Evolutionary conservation across 2,888 invertebrate species (phyloP), one percentile per base, ranked within the genome.

Genomic region (Drosophila ochracea): DNA sequence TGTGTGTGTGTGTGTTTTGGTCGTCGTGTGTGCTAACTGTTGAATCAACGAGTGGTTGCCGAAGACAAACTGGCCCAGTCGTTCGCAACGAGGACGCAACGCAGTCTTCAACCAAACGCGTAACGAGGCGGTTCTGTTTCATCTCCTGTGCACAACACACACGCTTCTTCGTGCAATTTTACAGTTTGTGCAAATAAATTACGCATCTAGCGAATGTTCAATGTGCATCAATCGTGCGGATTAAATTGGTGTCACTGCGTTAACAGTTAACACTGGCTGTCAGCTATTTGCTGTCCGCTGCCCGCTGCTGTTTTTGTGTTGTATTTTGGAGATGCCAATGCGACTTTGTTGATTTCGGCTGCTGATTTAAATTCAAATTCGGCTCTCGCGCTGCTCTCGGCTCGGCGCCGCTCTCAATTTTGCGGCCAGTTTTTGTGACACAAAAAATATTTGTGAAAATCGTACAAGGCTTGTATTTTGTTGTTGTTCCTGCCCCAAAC

Each of bases 11-110:
- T 35, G 55, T 55, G n/a, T 28, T 55, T 28, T 9, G 39, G 39
- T 39, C 57, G 57, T 57, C 37, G 55, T 57, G 57, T 76, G 75
- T 78, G 80, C 60, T 73, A 88, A 90, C 88, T 88, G 88, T 88
- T 88, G 88, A 88, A 88, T 88, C 90, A 88, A 84, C 79, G 91
- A 89, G 83, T 91, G 89, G 91, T 90, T 91, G 82, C 81, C 85
- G 90, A 84, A 61, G 67, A 16, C 47, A 25, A 47, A 21, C 47
- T 67, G 68, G 61, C 73, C 53, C 68, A 55, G 43, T 80, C 84
- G 76, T 72, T 70, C 59, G 54, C 77, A 76, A 58, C 78, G 65
- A 74, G 66, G 68, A 66, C 54, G 66, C 53, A 58, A 68, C 70
- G 81, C 79, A 92, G 92, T 92, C 82, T 74, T 79, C 60, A 78